A percentile compares a stretch with the other conserved stretches of the same genome.
These are phyloP conservation scores for Chitala chitala DNA, from an alignment of 2,113 vertebrate genomes.

Conservation along the genomic window DNA sequence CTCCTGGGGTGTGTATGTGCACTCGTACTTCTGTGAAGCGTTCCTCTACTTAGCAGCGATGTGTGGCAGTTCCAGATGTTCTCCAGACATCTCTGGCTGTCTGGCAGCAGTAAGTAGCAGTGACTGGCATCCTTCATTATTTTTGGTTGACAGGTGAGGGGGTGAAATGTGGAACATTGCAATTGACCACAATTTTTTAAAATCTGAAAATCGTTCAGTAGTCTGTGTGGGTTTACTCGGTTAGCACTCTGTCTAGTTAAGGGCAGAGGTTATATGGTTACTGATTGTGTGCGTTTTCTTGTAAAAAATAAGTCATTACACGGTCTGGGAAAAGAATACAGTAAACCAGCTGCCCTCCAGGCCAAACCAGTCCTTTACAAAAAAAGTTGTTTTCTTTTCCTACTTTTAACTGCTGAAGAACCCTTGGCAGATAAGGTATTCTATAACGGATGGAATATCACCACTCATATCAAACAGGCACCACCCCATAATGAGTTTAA, in stretches of 20 bases:
- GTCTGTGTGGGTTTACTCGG: constrained; percentile 7
- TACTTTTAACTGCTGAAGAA: background rate
- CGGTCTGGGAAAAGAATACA: background rate
- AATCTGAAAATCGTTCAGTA: background rate
- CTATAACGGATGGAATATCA: background rate
- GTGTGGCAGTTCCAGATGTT: too few relatives aligned
- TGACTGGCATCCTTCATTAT: too few relatives aligned
- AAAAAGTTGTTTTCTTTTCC: background rate
- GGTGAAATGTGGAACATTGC: background rate
- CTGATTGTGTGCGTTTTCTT: background rate
- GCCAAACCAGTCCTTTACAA: background rate
- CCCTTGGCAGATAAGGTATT: background rate
- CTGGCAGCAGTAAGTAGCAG: too few relatives aligned
- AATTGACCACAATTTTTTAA: background rate
- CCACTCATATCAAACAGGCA: too few relatives aligned
- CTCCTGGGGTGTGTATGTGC: background rate
- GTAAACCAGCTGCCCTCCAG: background rate
- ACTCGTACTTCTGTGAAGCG: too few relatives aligned
- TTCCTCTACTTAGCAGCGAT: background rate
- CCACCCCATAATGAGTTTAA: too few relatives aligned
- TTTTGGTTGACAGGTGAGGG: background rate
- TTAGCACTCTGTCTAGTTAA: background rate
- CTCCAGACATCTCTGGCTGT: too few relatives aligned
- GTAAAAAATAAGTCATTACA: background rate
- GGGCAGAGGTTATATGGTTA: constrained; percentile 4